These are phyloP conservation scores for Stegodyphus dumicola DNA, from an alignment of 1,140 invertebrate genomes.

Conservation along the genomic window DNA sequence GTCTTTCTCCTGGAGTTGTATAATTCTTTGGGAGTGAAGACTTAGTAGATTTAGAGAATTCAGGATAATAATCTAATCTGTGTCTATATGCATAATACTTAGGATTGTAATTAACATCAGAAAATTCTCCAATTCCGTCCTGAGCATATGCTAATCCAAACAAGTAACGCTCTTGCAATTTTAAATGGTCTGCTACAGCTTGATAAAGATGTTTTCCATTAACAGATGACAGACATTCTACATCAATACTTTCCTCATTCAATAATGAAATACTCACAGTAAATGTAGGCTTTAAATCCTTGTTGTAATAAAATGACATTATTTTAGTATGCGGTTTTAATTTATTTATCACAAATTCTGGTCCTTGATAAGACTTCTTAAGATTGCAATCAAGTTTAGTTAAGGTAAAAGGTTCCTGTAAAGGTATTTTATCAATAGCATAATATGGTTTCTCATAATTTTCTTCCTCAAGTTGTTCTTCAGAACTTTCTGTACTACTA, in stretches of 20 bases:
- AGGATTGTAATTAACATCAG: too few relatives aligned
- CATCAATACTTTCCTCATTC: conserved; percentile 25
- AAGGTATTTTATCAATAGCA: conserved; percentile 26
- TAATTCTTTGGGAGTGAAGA: too few relatives aligned
- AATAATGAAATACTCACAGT: conserved; percentile 3
- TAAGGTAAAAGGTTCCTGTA: conserved; percentile 1
- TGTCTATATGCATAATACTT: too few relatives aligned
- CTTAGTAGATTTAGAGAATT: too few relatives aligned
- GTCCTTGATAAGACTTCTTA: conserved; percentile 14
- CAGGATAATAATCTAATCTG: too few relatives aligned
- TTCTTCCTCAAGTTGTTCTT: not conserved
- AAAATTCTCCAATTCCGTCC: too few relatives aligned
- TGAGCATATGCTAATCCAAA: conserved; percentile 46
- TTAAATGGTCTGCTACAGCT: conserved; percentile 19
- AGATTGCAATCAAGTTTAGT: not conserved
- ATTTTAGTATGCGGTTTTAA: conserved; percentile 30
- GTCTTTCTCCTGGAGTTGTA: too few relatives aligned
- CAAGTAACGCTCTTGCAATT: conserved; percentile 35
- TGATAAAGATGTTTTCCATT: conserved; percentile 36
- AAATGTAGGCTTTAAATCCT: not conserved
- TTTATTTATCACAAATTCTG: conserved; percentile 45
- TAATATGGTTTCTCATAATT: conserved; percentile 21
- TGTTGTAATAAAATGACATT: conserved; percentile 4
- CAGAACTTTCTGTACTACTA: not conserved
- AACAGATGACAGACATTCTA: conserved; percentile 33